Conservation (phyloP, 2,888 invertebrate species). For the Rhorus exstirpatorius region DNA sequence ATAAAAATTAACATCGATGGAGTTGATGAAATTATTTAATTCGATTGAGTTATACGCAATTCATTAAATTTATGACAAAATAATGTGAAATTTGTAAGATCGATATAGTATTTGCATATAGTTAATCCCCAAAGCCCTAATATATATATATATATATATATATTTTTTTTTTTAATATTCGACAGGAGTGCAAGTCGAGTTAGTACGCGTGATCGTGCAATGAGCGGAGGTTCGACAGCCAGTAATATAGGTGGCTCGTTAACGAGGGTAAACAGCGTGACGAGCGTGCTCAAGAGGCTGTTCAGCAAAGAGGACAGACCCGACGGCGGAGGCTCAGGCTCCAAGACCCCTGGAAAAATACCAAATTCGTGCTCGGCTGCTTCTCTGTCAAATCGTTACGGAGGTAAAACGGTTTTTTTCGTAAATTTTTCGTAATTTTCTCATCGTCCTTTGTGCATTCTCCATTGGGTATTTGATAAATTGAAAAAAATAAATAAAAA, state of each 20-base stretch:
- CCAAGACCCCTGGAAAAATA: conserved; percentile 87
- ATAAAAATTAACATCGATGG: no score
- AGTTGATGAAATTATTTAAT: neutral
- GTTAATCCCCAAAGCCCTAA: neutral
- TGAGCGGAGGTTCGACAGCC: conserved; percentile 82
- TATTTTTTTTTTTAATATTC: conserved; percentile 54
- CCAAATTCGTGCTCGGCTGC: conserved; percentile 80
- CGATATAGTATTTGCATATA: neutral
- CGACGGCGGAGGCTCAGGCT: conserved; percentile 82
- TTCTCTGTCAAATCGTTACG: conserved; percentile 78
- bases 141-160: no score
- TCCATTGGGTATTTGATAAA: neutral
- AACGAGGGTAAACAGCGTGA: conserved; percentile 92
- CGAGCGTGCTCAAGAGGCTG: conserved; percentile 91
- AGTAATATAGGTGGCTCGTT: conserved; percentile 87
- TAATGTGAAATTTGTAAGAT: no score
- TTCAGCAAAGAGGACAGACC: conserved; percentile 91
- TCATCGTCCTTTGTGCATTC: no score
- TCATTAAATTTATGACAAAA: no score
- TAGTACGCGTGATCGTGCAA: conserved; percentile 81
- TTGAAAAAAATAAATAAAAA: conserved; percentile 90
- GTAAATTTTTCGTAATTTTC: neutral
- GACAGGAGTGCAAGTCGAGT: conserved; percentile 83
- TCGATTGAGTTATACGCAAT: no score
- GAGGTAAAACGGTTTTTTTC: conserved; percentile 87